Percentiles rank a stretch among this genome's conserved stretches.
phyloP scores from a whole-genome alignment of 2,797 vertebrate species.

The Leucoraja ocellata region DNA sequence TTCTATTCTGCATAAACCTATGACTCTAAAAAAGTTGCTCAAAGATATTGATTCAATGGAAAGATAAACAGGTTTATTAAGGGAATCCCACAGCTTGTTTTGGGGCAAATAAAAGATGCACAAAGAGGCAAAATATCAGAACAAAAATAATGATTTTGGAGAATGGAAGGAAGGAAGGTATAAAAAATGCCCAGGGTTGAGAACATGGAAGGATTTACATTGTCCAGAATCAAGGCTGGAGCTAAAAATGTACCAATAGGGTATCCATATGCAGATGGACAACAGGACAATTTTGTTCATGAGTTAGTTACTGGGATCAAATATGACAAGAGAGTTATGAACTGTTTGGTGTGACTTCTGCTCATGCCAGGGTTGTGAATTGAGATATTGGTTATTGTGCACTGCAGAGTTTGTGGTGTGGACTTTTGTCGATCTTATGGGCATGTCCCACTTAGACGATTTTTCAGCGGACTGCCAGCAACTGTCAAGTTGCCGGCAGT shows the following conservation, averaged over 20 bases:
- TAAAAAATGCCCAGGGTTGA: neutral
- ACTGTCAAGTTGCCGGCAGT: too few species aligned
- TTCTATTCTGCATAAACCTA: too few species aligned
- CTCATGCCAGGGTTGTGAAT: neutral
- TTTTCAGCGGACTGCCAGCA: too few species aligned
- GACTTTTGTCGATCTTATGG: neutral
- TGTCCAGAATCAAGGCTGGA: neutral
- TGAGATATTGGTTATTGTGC: neutral
- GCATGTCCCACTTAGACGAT: too few species aligned
- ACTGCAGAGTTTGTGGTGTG: neutral
- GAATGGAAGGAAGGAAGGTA: neutral
- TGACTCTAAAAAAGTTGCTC: too few species aligned
- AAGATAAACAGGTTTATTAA: neutral
- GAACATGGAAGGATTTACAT: neutral
- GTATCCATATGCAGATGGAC: neutral
- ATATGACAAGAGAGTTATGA: neutral
- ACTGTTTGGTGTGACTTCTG: neutral
- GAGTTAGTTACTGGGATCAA: neutral
- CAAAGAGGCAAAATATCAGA: neutral
- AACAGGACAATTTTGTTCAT: neutral
- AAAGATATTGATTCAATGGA: neutral
- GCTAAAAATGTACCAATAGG: neutral
- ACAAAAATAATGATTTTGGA: neutral
- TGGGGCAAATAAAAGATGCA: neutral
- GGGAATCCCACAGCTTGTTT: neutral